Conservation (phyloP, 2,113 vertebrate genomes). For the Psophia crepitans region DNA sequence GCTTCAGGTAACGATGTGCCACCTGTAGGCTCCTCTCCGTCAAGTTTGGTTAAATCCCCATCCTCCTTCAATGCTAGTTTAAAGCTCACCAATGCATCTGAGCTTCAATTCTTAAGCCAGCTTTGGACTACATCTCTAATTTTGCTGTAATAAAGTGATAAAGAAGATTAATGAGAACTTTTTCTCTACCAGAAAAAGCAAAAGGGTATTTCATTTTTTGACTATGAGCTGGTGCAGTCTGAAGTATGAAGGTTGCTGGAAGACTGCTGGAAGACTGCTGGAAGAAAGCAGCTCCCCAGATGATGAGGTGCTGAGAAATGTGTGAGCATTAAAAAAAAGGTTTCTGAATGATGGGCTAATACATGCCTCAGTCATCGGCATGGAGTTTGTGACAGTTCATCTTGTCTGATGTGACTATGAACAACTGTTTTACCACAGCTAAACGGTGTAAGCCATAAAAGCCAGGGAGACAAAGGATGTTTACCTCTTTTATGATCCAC, state of each 20-base stretch:
- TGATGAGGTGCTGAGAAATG: background rate
- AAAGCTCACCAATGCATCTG: background rate
- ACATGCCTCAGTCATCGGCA: background rate
- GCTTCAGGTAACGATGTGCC: no score
- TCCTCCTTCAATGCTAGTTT: no score
- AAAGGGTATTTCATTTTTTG: background rate
- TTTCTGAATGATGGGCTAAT: background rate
- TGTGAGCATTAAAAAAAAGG: background rate
- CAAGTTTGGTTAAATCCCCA: no score
- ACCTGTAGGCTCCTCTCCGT: no score
- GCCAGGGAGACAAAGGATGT: background rate
- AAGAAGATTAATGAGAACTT: background rate
- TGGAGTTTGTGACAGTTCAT: background rate
- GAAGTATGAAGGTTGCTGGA: background rate
- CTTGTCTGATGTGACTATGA: background rate
- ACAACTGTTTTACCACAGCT: background rate
- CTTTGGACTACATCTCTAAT: background rate
- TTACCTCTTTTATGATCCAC: background rate
- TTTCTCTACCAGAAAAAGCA: background rate
- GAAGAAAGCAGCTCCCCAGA: background rate
- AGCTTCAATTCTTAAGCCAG: background rate
- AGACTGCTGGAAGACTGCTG: background rate
- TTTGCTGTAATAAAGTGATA: background rate
- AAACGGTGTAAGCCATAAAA: background rate
- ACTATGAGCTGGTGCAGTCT: background rate